These are phyloP conservation scores for Madoqua kirkii DNA, from an alignment of 2,113 vertebrate species.

Conservation along the genomic window DNA sequence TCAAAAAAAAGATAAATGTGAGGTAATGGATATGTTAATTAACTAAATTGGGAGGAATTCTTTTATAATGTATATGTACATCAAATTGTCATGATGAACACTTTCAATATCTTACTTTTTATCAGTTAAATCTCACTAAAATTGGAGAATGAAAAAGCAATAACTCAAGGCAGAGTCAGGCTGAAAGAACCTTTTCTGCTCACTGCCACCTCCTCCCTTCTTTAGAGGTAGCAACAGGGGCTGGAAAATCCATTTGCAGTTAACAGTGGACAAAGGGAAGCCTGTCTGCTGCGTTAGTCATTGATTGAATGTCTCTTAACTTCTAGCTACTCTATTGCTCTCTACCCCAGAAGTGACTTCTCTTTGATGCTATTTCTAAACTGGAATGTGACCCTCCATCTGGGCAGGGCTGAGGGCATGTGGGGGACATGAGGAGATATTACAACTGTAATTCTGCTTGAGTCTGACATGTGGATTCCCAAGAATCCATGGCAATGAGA, in stretches of 20 bases:
- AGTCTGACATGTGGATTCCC: not conserved
- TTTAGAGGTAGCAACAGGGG: not conserved
- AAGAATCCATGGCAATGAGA: not conserved
- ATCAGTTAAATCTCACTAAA: not conserved
- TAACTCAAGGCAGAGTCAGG: not conserved
- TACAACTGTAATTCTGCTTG: not conserved
- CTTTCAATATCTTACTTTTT: not conserved
- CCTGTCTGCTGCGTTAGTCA: not conserved
- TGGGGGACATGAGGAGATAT: not conserved
- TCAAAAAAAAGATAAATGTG: not conserved
- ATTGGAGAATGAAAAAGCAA: not conserved
- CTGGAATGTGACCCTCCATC: conserved; percentile 27
- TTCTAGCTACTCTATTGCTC: not conserved
- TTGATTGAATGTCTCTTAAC: not conserved
- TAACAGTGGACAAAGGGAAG: conserved; percentile 48
- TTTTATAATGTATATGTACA: not conserved
- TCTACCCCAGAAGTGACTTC: conserved; percentile 35
- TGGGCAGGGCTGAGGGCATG: not conserved
- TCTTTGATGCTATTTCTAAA: conserved; percentile 54
- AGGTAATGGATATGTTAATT: not conserved
- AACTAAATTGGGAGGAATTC: not conserved
- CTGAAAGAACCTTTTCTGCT: not conserved
- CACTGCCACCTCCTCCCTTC: not conserved
- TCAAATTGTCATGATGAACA: not conserved
- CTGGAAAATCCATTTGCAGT: not conserved